Evolutionary conservation across 1,140 invertebrate species (phyloP).

Genomic region (Pteromalus puparum): DNA sequence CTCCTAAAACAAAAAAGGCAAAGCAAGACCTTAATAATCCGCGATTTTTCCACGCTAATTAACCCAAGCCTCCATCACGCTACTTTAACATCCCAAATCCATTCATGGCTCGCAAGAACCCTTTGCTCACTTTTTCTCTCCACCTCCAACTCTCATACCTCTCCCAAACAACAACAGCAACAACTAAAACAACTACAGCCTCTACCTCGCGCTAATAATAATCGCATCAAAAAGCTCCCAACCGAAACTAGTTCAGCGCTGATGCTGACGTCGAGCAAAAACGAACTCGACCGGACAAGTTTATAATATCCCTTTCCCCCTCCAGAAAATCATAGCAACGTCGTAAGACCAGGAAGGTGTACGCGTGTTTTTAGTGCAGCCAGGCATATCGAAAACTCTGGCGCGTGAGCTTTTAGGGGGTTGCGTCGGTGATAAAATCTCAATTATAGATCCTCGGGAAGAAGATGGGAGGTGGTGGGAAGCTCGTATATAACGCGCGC

Average conservation of each 20-base stretch:
- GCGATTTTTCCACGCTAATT: not conserved
- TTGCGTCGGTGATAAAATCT: conserved; percentile 66
- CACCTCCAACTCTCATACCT: too few species aligned
- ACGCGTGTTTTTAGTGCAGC: not conserved
- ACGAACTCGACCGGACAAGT: not conserved
- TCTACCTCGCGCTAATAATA: not conserved
- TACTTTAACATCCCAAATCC: not conserved
- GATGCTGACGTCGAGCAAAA: not conserved
- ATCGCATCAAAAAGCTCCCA: not conserved
- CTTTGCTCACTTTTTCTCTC: too few species aligned
- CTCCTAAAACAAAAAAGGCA: not conserved
- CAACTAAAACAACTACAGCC: not conserved
- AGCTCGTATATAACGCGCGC: conserved; percentile 43
- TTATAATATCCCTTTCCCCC: not conserved
- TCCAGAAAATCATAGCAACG: not conserved
- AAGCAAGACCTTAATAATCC: not conserved
- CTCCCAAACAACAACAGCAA: not conserved
- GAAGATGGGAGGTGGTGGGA: conserved; percentile 47
- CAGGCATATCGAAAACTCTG: conserved; percentile 50
- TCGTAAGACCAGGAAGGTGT: not conserved
- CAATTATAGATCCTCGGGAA: conserved; percentile 63
- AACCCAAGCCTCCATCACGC: not conserved
- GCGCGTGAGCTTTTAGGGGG: conserved; percentile 36
- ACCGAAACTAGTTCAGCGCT: not conserved
- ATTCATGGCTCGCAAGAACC: not conserved